phyloP scores from a whole-genome alignment of 2,888 invertebrate species.

The Strigamia crassipes region DNA sequence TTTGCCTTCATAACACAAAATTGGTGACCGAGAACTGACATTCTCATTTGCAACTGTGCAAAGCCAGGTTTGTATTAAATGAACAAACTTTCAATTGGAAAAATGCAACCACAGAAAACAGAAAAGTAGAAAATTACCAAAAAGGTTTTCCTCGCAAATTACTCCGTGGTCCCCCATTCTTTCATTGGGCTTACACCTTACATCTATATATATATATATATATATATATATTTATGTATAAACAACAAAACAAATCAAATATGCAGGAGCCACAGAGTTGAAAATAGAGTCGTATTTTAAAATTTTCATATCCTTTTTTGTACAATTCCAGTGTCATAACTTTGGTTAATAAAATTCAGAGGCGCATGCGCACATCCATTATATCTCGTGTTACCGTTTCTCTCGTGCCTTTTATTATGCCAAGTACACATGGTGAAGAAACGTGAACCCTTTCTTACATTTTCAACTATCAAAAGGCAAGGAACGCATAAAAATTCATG shows the following conservation, averaged over 20 bases:
- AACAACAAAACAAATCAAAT: slow-evolving; percentile 38
- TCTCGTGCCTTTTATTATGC: slow-evolving; percentile 16
- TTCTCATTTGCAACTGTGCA: slow-evolving; percentile 20
- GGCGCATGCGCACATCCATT: slow-evolving; percentile 39
- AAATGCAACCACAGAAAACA: background rate
- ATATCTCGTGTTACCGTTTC: slow-evolving; percentile 35
- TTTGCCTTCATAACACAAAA: background rate
- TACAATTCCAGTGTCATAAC: slow-evolving; percentile 22
- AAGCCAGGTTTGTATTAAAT: background rate
- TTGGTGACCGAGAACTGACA: background rate
- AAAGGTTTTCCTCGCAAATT: background rate
- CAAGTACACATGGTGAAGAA: background rate
- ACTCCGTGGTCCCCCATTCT: background rate
- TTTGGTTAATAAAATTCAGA: slow-evolving; percentile 28
- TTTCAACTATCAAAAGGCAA: slow-evolving; percentile 29
- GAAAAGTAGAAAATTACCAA: background rate
- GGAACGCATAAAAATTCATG: slow-evolving; percentile 37
- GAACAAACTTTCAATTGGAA: background rate
- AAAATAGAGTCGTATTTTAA: slow-evolving; percentile 32
- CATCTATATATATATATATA: background rate
- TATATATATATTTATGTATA: background rate
- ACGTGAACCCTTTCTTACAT: slow-evolving; percentile 14
- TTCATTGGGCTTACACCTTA: too few species aligned
- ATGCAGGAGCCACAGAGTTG: background rate
- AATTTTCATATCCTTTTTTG: slow-evolving; percentile 35